phyloP scores from a whole-genome alignment of 1,140 invertebrate species.

The Apocrypta bakeri region DNA sequence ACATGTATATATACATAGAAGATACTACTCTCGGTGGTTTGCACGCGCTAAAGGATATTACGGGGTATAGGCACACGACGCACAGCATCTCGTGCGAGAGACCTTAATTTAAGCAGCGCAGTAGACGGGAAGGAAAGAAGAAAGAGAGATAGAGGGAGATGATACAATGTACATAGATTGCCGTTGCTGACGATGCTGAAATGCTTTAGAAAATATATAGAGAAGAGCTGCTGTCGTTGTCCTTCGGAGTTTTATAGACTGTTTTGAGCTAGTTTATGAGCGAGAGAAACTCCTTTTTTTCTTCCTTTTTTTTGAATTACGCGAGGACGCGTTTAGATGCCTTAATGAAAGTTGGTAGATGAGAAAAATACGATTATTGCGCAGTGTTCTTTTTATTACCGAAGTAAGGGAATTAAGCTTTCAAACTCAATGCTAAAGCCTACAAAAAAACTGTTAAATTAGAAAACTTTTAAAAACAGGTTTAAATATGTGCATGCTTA shows the following conservation, averaged over 20 bases:
- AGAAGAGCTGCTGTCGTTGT: background rate
- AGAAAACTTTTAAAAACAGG: too few relatives aligned
- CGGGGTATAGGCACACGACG: background rate
- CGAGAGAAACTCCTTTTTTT: background rate
- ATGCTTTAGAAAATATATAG: background rate
- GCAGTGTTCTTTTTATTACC: too few relatives aligned
- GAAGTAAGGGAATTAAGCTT: too few relatives aligned
- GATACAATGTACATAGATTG: too few relatives aligned
- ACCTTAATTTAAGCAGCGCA: conserved; percentile 31
- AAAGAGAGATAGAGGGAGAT: background rate
- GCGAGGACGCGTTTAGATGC: background rate
- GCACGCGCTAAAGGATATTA: conserved; percentile 12
- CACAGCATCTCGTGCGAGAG: conserved; percentile 27
- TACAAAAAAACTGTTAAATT: too few relatives aligned
- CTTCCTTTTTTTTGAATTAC: background rate
- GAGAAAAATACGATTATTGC: too few relatives aligned
- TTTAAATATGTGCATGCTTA: too few relatives aligned
- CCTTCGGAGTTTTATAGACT: background rate
- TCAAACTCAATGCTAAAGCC: too few relatives aligned
- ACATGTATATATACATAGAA: too few relatives aligned
- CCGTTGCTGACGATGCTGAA: background rate
- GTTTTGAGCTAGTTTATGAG: background rate
- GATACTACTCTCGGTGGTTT: background rate
- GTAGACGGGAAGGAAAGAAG: background rate
- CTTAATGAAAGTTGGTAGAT: too few relatives aligned